Evolutionary conservation across 2,888 invertebrate genomes (phyloP).

Genomic region (Drosophila basisetae): DNA sequence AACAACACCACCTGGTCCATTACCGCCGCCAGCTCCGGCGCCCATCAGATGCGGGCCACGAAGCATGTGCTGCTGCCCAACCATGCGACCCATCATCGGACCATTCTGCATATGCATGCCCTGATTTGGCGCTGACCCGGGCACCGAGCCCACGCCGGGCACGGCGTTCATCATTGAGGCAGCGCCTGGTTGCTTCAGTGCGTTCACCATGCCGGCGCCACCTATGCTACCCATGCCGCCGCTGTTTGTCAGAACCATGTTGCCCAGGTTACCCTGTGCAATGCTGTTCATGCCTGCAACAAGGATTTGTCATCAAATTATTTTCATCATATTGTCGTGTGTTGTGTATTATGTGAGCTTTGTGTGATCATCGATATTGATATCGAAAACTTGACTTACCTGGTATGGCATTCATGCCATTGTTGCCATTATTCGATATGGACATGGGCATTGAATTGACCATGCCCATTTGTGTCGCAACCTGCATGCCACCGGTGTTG

Average conservation of each 20-base stretch:
- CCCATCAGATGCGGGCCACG: constrained; percentile 85
- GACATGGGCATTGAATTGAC: constrained; percentile 90
- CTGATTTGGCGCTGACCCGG: constrained; percentile 78
- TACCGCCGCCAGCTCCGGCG: constrained; percentile 71
- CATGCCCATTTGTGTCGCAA: constrained; percentile 89
- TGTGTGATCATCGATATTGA: background rate
- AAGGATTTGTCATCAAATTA: background rate
- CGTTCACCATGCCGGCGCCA: constrained; percentile 89
- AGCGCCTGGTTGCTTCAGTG: constrained; percentile 88
- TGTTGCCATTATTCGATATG: constrained; percentile 91
- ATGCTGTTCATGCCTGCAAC: constrained; percentile 89
- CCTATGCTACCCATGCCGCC: constrained; percentile 86
- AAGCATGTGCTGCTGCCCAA: constrained; percentile 83
- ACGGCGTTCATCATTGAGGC: constrained; percentile 87
- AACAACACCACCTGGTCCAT: constrained; percentile 72
- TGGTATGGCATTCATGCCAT: constrained; percentile 90
- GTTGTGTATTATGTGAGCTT: background rate
- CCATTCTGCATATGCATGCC: constrained; percentile 89
- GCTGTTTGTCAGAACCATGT: constrained; percentile 93
- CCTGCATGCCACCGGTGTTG: constrained; percentile 91
- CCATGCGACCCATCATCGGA: constrained; percentile 88
- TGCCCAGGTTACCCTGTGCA: constrained; percentile 87
- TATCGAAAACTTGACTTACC: constrained; percentile 84
- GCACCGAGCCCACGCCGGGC: constrained; percentile 84
- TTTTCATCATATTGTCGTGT: background rate